phyloP scores from a whole-genome alignment of 64 coral and sea anemone genomes.

The Platygyra sinensis region DNA sequence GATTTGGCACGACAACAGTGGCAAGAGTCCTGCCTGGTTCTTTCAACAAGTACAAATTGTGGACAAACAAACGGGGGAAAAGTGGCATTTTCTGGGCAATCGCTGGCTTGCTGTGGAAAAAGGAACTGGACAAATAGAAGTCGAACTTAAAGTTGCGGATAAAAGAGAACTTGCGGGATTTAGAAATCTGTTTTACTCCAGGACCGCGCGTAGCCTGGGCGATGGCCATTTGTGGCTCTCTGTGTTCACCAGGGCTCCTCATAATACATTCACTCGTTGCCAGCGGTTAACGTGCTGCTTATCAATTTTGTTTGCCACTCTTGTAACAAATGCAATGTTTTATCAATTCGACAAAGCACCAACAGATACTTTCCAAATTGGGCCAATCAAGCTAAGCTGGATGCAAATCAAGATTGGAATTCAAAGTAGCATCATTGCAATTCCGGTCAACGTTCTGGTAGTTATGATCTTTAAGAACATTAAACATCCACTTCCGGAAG shows the following conservation, averaged over 20 bases:
- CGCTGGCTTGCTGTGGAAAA: conserved; percentile 73
- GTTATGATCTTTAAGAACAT: conserved; percentile 73
- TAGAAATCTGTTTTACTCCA: conserved; percentile 71
- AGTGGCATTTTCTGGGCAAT: conserved; percentile 63
- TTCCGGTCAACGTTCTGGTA: conserved; percentile 66
- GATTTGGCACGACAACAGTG: conserved; percentile 72
- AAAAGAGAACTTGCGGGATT: conserved; percentile 65
- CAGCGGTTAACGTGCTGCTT: conserved; percentile 63
- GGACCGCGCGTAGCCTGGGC: conserved; percentile 50
- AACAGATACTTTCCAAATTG: conserved; percentile 49
- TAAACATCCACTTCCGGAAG: conserved; percentile 30
- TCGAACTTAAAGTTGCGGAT: conserved; percentile 59
- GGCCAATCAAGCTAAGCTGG: conserved; percentile 70
- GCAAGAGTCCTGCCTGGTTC: conserved; percentile 61
- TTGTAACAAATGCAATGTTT: conserved; percentile 76
- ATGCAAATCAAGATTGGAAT: conserved; percentile 75
- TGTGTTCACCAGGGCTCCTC: conserved; percentile 59
- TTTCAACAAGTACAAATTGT: conserved; percentile 63
- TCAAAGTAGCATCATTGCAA: conserved; percentile 67
- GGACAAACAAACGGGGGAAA: conserved; percentile 50
- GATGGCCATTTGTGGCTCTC: conserved; percentile 75
- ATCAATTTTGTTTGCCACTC: conserved; percentile 61
- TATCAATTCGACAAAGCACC: conserved; percentile 64
- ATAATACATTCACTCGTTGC: conserved; percentile 72
- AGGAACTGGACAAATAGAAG: conserved; percentile 53